Percentiles rank a stretch among this genome's conserved stretches.
Conservation (phyloP, 2,888 invertebrate species). For the Plemyria rubiginata region DNA sequence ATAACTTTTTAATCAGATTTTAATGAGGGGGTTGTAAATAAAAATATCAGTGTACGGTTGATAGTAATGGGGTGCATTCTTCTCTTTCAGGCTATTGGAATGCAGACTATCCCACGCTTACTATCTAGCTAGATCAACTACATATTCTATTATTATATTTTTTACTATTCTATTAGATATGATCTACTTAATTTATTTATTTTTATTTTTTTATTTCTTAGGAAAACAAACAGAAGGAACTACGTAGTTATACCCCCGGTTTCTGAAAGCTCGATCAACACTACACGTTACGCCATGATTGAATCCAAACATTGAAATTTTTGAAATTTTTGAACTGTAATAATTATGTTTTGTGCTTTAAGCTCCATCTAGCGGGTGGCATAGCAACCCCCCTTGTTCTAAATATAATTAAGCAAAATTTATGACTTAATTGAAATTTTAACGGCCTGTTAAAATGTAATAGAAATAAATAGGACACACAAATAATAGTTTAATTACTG, state of each 20-base stretch:
- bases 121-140: too few species aligned
- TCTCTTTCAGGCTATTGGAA: not conserved
- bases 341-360: not conserved
- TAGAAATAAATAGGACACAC: slow-evolving; percentile 51
- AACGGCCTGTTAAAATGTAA: slow-evolving; percentile 52
- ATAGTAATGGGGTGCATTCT: slow-evolving; percentile 6
- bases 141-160: too few species aligned
- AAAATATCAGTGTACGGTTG: not conserved
- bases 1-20: slow-evolving; percentile 24
- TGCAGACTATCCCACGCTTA: not conserved
- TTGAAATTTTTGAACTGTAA: too few species aligned
- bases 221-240: too few species aligned
- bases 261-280: too few species aligned
- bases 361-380: slow-evolving; percentile 10
- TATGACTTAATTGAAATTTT: slow-evolving; percentile 50
- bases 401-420: slow-evolving; percentile 49
- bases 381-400: too few species aligned
- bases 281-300: too few species aligned
- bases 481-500: slow-evolving; percentile 50
- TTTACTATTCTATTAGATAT: too few species aligned
- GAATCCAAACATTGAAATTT: too few species aligned
- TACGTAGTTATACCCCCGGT: too few species aligned
- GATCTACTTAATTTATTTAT: too few species aligned
- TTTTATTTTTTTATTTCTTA: too few species aligned
- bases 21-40: not conserved